phyloP scores from a whole-genome alignment of 1,140 invertebrate genomes.

The Drosophila erecta region DNA sequence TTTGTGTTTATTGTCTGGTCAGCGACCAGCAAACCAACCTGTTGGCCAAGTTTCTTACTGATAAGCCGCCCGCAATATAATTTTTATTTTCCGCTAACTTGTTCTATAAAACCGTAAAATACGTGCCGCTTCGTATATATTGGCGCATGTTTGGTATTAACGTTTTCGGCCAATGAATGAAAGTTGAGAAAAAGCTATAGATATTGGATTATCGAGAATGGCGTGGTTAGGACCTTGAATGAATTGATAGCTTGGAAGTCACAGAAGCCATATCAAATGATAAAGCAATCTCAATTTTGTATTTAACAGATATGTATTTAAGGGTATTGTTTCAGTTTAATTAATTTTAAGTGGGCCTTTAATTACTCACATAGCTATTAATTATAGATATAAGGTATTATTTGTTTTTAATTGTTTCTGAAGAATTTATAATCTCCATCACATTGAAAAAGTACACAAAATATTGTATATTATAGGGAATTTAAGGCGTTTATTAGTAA shows the following conservation, averaged over 20 bases:
- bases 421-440: not conserved
- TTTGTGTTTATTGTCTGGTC: slow-evolving; percentile 35
- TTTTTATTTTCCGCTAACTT: slow-evolving; percentile 37
- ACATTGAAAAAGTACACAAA: too few relatives aligned
- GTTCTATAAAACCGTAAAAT: slow-evolving; percentile 32
- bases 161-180: slow-evolving; percentile 8
- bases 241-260: not conserved
- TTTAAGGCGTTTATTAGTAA: too few relatives aligned
- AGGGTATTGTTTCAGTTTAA: not conserved
- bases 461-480: too few relatives aligned
- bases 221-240: too few relatives aligned
- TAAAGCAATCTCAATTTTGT: too few relatives aligned
- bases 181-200: not conserved
- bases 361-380: not conserved
- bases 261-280: too few relatives aligned
- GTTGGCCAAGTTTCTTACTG: slow-evolving; percentile 34
- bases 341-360: not conserved
- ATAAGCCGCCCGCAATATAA: slow-evolving; percentile 41
- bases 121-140: not conserved
- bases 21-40: slow-evolving; percentile 24
- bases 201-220: not conserved
- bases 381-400: not conserved
- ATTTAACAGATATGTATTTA: not conserved
- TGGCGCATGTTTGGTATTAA: slow-evolving; percentile 21
- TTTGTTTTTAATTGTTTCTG: not conserved